phyloP scores from a whole-genome alignment of 2,797 vertebrate genomes.

The Brotula barbata region DNA sequence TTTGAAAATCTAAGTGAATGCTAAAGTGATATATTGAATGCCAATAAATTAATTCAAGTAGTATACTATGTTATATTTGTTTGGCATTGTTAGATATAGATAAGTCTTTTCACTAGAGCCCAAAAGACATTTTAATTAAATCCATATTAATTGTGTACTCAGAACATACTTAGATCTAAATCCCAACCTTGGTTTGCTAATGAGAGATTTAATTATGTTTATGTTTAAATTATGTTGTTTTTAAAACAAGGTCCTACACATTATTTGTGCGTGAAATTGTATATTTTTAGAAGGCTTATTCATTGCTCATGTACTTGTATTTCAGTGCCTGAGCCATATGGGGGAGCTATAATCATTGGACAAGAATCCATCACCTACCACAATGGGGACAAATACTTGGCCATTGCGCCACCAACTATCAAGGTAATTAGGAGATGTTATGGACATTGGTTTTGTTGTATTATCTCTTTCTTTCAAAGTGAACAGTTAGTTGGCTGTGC shows the following conservation, averaged over 20 bases:
- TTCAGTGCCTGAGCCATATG: conserved; percentile 96
- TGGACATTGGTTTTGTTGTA: neutral
- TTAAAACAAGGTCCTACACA: neutral
- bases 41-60: too few species aligned
- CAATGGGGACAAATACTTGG: conserved; percentile 97
- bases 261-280: neutral
- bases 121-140: too few species aligned
- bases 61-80: too few species aligned
- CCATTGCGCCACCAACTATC: conserved; percentile 96
- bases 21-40: too few species aligned
- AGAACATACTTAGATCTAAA: neutral
- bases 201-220: neutral
- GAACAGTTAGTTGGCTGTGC: neutral
- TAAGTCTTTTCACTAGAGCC: too few species aligned
- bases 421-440: conserved; percentile 82
- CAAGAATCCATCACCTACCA: conserved; percentile 99
- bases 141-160: too few species aligned
- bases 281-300: neutral
- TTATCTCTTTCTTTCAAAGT: neutral
- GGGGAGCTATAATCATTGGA: conserved; percentile 97
- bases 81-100: too few species aligned
- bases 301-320: conserved; percentile 45
- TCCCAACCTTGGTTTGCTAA: neutral
- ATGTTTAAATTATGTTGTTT: too few species aligned
- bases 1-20: too few species aligned